Percentiles rank a stretch among this genome's conserved stretches.
These are phyloP conservation scores for Pimephales promelas DNA, from an alignment of 2,113 vertebrate species.

Conservation along the genomic window DNA sequence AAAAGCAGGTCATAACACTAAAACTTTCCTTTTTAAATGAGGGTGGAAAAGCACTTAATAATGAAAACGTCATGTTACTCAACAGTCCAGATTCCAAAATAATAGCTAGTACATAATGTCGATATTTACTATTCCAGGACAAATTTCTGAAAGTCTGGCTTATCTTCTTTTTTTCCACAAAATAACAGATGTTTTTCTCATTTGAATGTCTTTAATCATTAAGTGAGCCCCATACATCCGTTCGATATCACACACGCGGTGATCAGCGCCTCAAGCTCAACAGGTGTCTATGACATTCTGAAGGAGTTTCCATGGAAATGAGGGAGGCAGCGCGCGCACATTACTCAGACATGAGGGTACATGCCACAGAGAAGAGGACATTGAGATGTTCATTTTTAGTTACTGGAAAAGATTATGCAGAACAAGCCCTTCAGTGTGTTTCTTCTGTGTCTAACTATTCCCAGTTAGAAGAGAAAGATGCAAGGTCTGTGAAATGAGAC, in stretches of 20 bases:
- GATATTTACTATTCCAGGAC: too few relatives aligned
- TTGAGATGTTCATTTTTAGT: neutral
- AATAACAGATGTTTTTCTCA: neutral
- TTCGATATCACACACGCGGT: neutral
- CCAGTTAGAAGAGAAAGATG: constrained; percentile 4
- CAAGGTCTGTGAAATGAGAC: constrained; percentile 31
- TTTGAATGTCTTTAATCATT: neutral
- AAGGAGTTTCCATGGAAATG: constrained; percentile 60
- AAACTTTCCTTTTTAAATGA: constrained; percentile 14
- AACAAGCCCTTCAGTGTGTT: constrained; percentile 16
- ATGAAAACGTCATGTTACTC: neutral
- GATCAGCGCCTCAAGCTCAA: constrained; percentile 26
- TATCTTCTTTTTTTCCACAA: neutral
- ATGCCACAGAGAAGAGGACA: neutral
- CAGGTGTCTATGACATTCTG: constrained; percentile 54
- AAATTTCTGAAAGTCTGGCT: neutral
- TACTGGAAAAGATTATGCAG: constrained; percentile 24
- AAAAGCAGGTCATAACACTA: neutral
- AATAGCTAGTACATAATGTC: neutral
- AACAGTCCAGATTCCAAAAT: neutral
- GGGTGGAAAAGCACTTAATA: constrained; percentile 5
- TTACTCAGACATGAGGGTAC: neutral
- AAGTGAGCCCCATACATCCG: neutral
- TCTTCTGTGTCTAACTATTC: constrained; percentile 13
- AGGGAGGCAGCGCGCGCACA: neutral